Base-by-base conservation (phyloP, 2,888 invertebrate genomes). In the Tholera decimalis region DNA sequence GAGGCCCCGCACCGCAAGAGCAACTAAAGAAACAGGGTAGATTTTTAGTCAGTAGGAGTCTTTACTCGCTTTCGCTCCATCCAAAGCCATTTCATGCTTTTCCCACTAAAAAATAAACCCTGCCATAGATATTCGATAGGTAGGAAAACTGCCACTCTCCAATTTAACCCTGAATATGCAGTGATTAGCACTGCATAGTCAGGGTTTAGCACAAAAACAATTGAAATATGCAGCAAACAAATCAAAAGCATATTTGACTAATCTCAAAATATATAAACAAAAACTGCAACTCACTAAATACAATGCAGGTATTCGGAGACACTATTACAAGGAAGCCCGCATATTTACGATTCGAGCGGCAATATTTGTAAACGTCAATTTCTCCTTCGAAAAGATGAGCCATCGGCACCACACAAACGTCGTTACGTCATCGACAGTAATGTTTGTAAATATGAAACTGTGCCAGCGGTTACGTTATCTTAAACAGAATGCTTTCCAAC, bases 381-480 rank as follows among this genome's bases (percentile, higher is more conserved):
- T 60, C 51, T 49, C 24, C 43, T 11, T 50, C 30, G n/a, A 30
- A 49, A 57, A 28, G 50, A 54, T 56, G 46, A 60, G 37, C n/a
- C 35, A 54, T 30, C 8, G 8, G 3, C 41, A n/a, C 18, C 35
- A 24, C 39, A 37, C n/a, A 26, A 37, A 59, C 47, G n/a, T 37
- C 30, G 18, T 77, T 68, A 74, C 81, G 72, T 81, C 78, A 69
- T 11, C 35, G 18, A 11, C 41, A 20, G 56, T 30, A 63, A 57
- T 79, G 56, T 80, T 80, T 68, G 82, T 81, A 80, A 80, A 80
- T 79, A 81, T 24, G 24, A 68, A 75, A 66, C 73, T 39, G 64
- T 76, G 70, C 65, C 67, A 73, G 18, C 56, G 46, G 60, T 78
- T 78, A 35, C 64, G 60, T 60, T 53, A 62, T 64, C 58, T 46